phyloP scores from a whole-genome alignment of 2,888 invertebrate genomes.

The Helleia helle region DNA sequence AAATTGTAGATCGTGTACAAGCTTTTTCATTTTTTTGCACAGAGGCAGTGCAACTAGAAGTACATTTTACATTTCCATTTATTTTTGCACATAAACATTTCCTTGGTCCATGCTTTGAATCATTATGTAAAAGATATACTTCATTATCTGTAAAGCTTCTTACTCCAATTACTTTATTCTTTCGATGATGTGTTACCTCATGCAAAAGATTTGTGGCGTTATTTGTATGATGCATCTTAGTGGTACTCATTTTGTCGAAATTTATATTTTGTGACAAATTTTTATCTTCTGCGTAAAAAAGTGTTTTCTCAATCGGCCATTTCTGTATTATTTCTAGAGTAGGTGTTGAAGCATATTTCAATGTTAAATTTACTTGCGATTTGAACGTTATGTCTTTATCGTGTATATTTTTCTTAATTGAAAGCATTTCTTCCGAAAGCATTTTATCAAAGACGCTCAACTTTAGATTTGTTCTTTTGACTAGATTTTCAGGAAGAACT shows the following conservation, averaged over 20 bases:
- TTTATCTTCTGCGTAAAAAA: too few relatives aligned
- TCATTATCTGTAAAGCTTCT: slow-evolving; percentile 35
- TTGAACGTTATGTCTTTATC: slow-evolving; percentile 30
- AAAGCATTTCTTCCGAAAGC: slow-evolving; percentile 48
- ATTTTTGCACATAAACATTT: slow-evolving; percentile 32
- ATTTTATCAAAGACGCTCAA: slow-evolving; percentile 46
- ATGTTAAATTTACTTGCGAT: slow-evolving; percentile 25
- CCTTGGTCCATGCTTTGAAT: slow-evolving; percentile 15
- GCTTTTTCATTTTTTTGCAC: slow-evolving; percentile 14
- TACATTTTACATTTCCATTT: slow-evolving; percentile 24
- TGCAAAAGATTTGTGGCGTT: background rate
- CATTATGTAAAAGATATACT: slow-evolving; percentile 11
- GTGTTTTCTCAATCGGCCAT: slow-evolving; percentile 39
- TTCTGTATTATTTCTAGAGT: slow-evolving; percentile 41
- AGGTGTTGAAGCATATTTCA: slow-evolving; percentile 32
- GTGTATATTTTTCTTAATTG: slow-evolving; percentile 40
- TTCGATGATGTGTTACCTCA: slow-evolving; percentile 13
- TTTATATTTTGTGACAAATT: too few relatives aligned
- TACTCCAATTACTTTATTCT: slow-evolving; percentile 39
- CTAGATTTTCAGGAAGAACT: background rate
- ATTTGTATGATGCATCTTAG: slow-evolving; percentile 8
- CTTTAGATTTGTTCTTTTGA: slow-evolving; percentile 31
- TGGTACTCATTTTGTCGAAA: slow-evolving; percentile 10
- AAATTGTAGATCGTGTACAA: slow-evolving; percentile 20
- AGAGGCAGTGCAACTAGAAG: slow-evolving; percentile 22